Base-by-base conservation (phyloP, 2,888 invertebrate genomes). In the Parelbella ahira region DNA sequence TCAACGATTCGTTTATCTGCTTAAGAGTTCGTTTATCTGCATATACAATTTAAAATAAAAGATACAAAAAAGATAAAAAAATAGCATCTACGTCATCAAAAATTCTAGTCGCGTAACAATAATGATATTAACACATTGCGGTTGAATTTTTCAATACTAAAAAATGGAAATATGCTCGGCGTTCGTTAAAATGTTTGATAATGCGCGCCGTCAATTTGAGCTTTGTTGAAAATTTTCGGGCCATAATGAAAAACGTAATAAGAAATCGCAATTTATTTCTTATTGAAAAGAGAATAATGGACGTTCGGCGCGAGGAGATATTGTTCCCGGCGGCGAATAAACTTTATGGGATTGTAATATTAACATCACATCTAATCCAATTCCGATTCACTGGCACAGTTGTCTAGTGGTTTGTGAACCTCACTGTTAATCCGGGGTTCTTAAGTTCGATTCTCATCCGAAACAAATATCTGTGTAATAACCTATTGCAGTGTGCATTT, bases 191-290 rank as follows among this genome's bases (percentile, higher is more conserved):
- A 72, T 68, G 60, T 60, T 53, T 62, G 63, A 67, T 65, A 69
- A 65, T 69, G 69, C 69, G 68, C 64, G 54, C 65, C 68, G 64
- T 64, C 67, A 74, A 80, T 81, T 73, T 73, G 70, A 74, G 78
- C 75, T 54, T 77, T 76, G 75, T 78, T 75, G 78, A 76, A 81
- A n/a, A n/a, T n/a, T 80, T 76, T 75, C 69, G 71, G 59, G 67
- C 63, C 69, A 71, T 79, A 81, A 82, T 82, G 77, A 82, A 75
- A 79, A 86, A 80, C 71, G 77, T 84, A 86, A 83, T 84, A 86
- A 83, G 80, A 82, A 84, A 82, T 82, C 77, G 77, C 80, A 86
- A 83, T 86, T 86, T 84, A 86, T 84, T 82, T 86, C 86, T 82
- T 81, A 84, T 86, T 83, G 86, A 82, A 84, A 82, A 72, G 79